phyloP scores from a whole-genome alignment of 2,888 invertebrate genomes.

The Heliothis peltigera region DNA sequence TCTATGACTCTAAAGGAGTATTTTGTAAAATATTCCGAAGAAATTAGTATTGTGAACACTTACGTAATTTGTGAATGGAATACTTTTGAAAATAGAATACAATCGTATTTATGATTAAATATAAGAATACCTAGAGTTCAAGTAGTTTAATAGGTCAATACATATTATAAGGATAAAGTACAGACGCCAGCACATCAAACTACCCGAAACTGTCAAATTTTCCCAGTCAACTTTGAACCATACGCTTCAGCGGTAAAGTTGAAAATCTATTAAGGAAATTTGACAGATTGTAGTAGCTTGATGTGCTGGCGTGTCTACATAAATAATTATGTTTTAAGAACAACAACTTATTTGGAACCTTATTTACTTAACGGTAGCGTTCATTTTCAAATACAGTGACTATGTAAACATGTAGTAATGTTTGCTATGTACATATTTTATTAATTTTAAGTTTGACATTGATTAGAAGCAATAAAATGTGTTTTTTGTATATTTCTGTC shows the following conservation, averaged over 20 bases:
- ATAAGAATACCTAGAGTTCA: slow-evolving; percentile 19
- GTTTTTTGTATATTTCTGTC: slow-evolving; percentile 44
- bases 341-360: slow-evolving; percentile 46
- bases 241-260: too few relatives aligned
- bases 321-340: slow-evolving; percentile 13
- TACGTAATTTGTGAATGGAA: background rate
- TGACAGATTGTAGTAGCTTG: too few relatives aligned
- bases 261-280: too few relatives aligned
- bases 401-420: slow-evolving; percentile 27
- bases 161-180: slow-evolving; percentile 23
- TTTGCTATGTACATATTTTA: slow-evolving; percentile 52
- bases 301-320: too few relatives aligned
- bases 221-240: too few relatives aligned
- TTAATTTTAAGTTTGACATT: slow-evolving; percentile 45
- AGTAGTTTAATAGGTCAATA: slow-evolving; percentile 48
- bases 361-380: slow-evolving; percentile 50
- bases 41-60: background rate
- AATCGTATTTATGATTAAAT: slow-evolving; percentile 4
- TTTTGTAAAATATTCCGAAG: background rate
- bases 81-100: background rate
- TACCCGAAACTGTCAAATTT: too few relatives aligned
- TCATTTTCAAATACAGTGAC: slow-evolving; percentile 33
- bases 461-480: slow-evolving; percentile 47
- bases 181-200: too few relatives aligned
- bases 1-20: background rate